Base-by-base conservation (phyloP, 2,797 vertebrate genomes). In the Cryptoprocta ferox region DNA sequence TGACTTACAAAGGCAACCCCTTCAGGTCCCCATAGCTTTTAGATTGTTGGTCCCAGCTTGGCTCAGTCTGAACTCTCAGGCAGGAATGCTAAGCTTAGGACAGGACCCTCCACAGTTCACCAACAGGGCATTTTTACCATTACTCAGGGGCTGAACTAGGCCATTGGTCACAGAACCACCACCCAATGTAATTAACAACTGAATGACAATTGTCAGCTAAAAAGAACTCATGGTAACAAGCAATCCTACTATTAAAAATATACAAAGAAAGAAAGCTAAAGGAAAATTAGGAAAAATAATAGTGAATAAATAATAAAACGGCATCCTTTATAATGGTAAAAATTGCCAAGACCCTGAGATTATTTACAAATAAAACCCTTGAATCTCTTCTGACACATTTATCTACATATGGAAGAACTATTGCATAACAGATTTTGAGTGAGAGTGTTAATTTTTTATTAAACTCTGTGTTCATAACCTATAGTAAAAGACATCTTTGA, bases 281-380 rank as follows among this genome's bases (percentile, higher is more conserved):
- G 39, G 10, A 39, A 97, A 76, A 90, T 80, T 71, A 94, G 96
- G 42, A 1, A 50, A 66, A 79, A 48, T 30, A 82, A 37, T 21
- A 9, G 9, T 45, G 37, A 97, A 89, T 80, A 32, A 32, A 10
- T 66, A 96, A 90, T 14, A 61, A 26, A 45, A 8, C 45, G 94
- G 75, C 3, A 89, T 97, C 66, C 18, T 92, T 84, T 68, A 28
- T 7, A 70, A 32, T 0, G 1, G 2, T 63, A 28, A 68, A 80
- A 81, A 82, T 88, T 56, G 0, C 53, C 39, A 68, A 91, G 75
- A 71, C 26, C 21, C 19, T 48, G 83, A 59, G 85, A 98, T 93
- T 76, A 28, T 95, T 97, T 90, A 78, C 90, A 97, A 91, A 35
- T 68, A 66, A 61, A 95, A 95, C 61, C 87, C 50, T 82, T 48